Base-by-base conservation (phyloP, 2,888 invertebrate species). In the Stenurella melanura region DNA sequence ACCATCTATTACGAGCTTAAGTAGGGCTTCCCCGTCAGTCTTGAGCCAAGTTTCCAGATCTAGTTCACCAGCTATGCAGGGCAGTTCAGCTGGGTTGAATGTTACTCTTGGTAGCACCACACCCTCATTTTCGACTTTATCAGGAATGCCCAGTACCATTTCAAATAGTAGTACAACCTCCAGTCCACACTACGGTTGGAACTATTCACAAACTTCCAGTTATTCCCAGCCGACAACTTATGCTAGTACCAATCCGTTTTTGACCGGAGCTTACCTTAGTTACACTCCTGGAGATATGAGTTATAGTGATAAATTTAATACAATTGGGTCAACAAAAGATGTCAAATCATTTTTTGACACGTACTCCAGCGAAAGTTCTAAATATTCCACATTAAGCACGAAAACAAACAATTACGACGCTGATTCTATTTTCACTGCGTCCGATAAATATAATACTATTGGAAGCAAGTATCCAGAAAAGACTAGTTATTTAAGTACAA, bases 61-160 rank as follows among this genome's bases (percentile, higher is more conserved):
- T 9, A 89, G 89, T 72, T 89, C 89, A 3, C 89, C 90, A 6
- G 89, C 89, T 5, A 90, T 90, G 89, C 89, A 89, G 69, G 92
- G 92, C 77, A 93, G 92, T 61, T 93, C 92, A 12, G 93, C 93
- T 12, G 93, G 93, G 17, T 87, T 93, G 76, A 93, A 93, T 67
- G 93, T 93, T 74, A 93, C 93, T 38, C 88, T 93, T 81, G 92
- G 92, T 86, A 90, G 88, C 0, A 86, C 89, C 4, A 88, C 89
- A 0, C 87, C 89, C 42, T 87, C 88, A 9, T 89, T 89, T 75
- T 86, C 89, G 21, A 86, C 89, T 0, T 82, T 89, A 30, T 85
- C 88, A 6, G 86, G 87, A 56, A 78, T 88, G 38, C 89, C 89
- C 76, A 87, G 87, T 34, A 88, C 87, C 11, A 50, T 50, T n/a